Base-by-base conservation (phyloP, 2,797 vertebrate species). In the Acanthurus lineatus region DNA sequence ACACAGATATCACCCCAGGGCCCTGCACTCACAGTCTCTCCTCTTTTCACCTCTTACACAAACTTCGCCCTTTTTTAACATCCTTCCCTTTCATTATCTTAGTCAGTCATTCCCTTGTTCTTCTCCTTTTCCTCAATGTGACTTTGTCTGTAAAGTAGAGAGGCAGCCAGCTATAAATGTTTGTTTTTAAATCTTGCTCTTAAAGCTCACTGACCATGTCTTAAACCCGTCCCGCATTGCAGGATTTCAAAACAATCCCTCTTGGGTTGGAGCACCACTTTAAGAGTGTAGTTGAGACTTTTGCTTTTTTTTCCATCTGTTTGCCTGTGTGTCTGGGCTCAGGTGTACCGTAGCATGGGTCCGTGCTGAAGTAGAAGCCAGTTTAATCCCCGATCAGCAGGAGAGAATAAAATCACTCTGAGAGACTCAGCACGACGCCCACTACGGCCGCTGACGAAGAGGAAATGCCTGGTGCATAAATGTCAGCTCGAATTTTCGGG, bases 1-100 rank as follows among this genome's bases (percentile, higher is more conserved):
- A 87, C 77, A 85, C 79, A 84, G 85, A 88, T 84, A 82, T 77
- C 61, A 82, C 92, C 83, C 83, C 59, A 68, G 88, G 92, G 91
- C 79, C 82, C 82, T 61, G 80, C 42, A 11, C 83, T 86, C 80
- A 52, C 73, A 65, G 42, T 56, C 61, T 81, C 66, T 77, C 71
- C 70, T 76, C 19, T 49, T 66, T 79, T 83, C 82, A 78, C 82
- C 73, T 85, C 80, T 66, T 73, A 52, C 75, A 49, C 76, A 77
- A 74, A 59, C 51, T 72, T 40, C 4, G 3, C 40, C 44, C 45
- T 65, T 79, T 69, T 64, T 63, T 66, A 35, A 45, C 69, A 73
- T 74, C 73, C 40, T 63, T 78, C 0, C 0, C 82, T 78, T 86
- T 82, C 63, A 68, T 73, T 52, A 14, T 65, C 73, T 63, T 68